Evolutionary conservation across 2,888 invertebrate species (phyloP).

Genomic region (Cataglyphis albicans): DNA sequence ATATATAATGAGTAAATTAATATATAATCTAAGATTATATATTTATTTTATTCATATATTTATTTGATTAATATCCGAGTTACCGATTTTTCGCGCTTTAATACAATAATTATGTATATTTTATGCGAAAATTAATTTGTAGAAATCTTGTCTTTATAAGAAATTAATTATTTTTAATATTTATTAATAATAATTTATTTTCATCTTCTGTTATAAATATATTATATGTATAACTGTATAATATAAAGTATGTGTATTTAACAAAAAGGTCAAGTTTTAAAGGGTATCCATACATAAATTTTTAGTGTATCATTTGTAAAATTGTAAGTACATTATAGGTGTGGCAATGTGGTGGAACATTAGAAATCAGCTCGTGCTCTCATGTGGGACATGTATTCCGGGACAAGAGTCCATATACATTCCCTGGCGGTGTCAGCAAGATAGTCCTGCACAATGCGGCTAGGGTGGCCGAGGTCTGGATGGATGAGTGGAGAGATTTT

Average conservation of each 20-base stretch:
- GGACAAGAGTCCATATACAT: conserved; percentile 99
- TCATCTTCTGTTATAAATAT: background rate
- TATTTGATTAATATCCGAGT: background rate
- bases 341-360: conserved; percentile 98
- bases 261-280: background rate
- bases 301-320: conserved; percentile 61
- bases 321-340: conserved; percentile 88
- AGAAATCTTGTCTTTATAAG: background rate
- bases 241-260: conserved; percentile 10
- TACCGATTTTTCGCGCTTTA: background rate
- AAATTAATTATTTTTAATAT: background rate
- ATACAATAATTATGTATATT: background rate
- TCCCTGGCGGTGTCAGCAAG: conserved; percentile 99
- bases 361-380: conserved; percentile 98
- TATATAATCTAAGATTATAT: background rate
- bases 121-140: conserved; percentile 9
- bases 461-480: conserved; percentile 99
- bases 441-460: conserved; percentile 99
- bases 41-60: background rate
- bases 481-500: conserved; percentile 99
- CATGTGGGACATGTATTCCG: conserved; percentile 99
- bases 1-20: background rate
- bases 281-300: conserved; percentile 1
- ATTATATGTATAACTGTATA: background rate
- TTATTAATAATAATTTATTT: background rate